A percentile compares a stretch with the other conserved stretches of the same genome.
Evolutionary conservation across 2,888 invertebrate species (phyloP).

Genomic region (Muschampia plurimacula): DNA sequence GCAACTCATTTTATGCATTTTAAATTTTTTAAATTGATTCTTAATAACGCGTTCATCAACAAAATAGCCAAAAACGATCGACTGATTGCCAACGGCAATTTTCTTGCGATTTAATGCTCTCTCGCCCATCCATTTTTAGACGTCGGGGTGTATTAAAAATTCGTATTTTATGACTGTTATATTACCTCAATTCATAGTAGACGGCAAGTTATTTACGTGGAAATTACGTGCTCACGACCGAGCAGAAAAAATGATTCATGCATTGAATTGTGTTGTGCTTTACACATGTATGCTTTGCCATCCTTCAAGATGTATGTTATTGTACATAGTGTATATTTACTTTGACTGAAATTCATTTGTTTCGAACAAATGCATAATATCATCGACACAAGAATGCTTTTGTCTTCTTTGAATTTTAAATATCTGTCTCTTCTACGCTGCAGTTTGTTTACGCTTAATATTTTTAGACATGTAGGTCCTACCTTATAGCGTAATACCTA

Average conservation of each 20-base stretch:
- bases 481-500: too few relatives aligned
- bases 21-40: slow-evolving; percentile 67
- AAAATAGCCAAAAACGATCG: slow-evolving; percentile 66
- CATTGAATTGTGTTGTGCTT: slow-evolving; percentile 28
- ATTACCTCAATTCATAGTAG: slow-evolving; percentile 24
- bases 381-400: slow-evolving; percentile 33
- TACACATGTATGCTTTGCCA: slow-evolving; percentile 8
- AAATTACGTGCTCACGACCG: slow-evolving; percentile 45
- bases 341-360: slow-evolving; percentile 36
- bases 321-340: slow-evolving; percentile 21
- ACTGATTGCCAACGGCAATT: slow-evolving; percentile 58
- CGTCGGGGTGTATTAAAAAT: slow-evolving; percentile 35
- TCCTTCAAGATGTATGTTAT: slow-evolving; percentile 6
- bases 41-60: slow-evolving; percentile 73
- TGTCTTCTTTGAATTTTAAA: slow-evolving; percentile 15
- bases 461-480: neutral
- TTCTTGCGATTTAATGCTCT: slow-evolving; percentile 61
- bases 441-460: neutral
- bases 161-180: slow-evolving; percentile 35
- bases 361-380: slow-evolving; percentile 19
- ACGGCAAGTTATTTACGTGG: slow-evolving; percentile 35
- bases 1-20: slow-evolving; percentile 38
- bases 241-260: slow-evolving; percentile 45
- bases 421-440: neutral
- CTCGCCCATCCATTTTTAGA: slow-evolving; percentile 42